Base-by-base conservation (phyloP, 2,797 vertebrate genomes). In the Mycteria americana region DNA sequence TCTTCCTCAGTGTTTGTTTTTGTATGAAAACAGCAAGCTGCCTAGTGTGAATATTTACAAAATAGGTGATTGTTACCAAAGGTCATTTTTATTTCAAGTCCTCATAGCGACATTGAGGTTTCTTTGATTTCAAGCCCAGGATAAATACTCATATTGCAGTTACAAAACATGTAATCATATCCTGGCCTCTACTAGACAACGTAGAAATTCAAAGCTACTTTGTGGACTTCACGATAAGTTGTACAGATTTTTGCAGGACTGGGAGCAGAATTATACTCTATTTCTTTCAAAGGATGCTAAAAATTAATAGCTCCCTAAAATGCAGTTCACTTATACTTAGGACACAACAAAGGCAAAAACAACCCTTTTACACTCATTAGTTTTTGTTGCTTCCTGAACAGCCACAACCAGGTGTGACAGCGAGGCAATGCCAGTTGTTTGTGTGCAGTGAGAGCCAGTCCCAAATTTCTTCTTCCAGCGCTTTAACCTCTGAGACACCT, bases 401-500 rank as follows among this genome's bases (percentile, higher is more conserved):
- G 69, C 22, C 10, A 9, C 10, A 46, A 31, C 15, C n/a, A 37
- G 46, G 51, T 13, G 13, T 28, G 39, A 69, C 21, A 25, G 43
- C 0, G 1, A 73, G 72, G 37, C 0, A 2, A 25, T 14, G 41
- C 22, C 67, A 31, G 33, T n/a, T 43, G 45, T 50, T 68, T 23
- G 51, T 62, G 22, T 35, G 62, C 30, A 10, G 13, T 10, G 45
- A 41, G 53, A 79, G 25, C 56, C 41, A 25, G 51, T 81, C 74
- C 51, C 83, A 30, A 39, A 54, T 46, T 77, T 50, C 41, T 74
- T 76, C 72, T 72, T 31, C 73, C 92, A 92, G 92, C 5, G 39
- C 84, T 92, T 90, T 70, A 70, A 96, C 95, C 95, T 97, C 88
- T 96, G 98, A 98, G 98, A 98, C 98, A 97, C 98, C 98, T 98